A percentile compares a stretch with the other conserved stretches of the same genome.
Evolutionary conservation across 2,888 invertebrate species (phyloP).

Genomic region (Parascotia fuliginaria): DNA sequence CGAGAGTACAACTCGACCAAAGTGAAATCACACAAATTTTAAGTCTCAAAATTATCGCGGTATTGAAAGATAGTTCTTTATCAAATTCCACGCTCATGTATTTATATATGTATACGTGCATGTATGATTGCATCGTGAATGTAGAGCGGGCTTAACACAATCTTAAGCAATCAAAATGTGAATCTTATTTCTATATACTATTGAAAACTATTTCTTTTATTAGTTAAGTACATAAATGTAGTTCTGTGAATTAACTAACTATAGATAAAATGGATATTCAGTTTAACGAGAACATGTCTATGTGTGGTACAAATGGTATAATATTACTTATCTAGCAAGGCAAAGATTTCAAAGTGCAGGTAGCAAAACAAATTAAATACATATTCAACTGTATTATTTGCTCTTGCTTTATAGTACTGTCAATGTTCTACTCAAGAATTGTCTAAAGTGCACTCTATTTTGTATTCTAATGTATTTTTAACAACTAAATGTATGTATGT

Average conservation of each 20-base stretch:
- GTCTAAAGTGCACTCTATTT: slow-evolving; percentile 56
- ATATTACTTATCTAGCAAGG: slow-evolving; percentile 43
- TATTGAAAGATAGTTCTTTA: no score
- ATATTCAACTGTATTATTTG: slow-evolving; percentile 12
- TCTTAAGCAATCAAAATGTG: slow-evolving; percentile 53
- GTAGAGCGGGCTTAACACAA: no score
- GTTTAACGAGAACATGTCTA: slow-evolving; percentile 43
- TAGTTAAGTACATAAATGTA: slow-evolving; percentile 76
- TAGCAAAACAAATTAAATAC: slow-evolving; percentile 23
- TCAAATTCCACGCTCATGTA: no score
- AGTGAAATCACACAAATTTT: no score
- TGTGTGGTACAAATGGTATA: slow-evolving; percentile 36
- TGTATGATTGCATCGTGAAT: no score
- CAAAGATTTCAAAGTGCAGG: slow-evolving; percentile 34
- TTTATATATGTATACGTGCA: no score
- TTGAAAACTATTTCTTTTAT: slow-evolving; percentile 67
- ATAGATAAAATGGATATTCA: slow-evolving; percentile 43
- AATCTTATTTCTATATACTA: slow-evolving; percentile 60
- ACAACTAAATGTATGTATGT: slow-evolving; percentile 36
- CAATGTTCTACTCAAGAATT: slow-evolving; percentile 60
- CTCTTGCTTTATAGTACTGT: slow-evolving; percentile 45
- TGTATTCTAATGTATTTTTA: slow-evolving; percentile 26
- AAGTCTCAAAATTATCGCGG: no score
- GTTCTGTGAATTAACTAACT: slow-evolving; percentile 52
- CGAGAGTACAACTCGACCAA: no score